Evolutionary conservation across 2,113 vertebrate genomes (phyloP), one percentile per base, ranked within the genome.

Genomic region (Malurus melanocephalus): DNA sequence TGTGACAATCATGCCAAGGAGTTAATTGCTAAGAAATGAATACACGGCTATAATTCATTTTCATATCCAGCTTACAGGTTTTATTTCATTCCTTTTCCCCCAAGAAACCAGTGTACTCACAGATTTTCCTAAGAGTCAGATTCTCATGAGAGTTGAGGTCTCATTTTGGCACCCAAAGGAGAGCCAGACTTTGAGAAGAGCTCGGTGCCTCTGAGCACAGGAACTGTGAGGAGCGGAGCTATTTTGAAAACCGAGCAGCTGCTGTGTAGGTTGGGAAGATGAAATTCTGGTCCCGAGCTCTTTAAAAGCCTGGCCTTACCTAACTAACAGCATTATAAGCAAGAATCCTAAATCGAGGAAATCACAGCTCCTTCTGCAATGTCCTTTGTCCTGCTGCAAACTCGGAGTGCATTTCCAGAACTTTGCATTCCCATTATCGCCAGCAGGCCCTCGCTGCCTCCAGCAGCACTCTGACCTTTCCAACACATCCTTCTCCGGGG

Each of bases 231-330:
- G 73, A 84, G 76, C 4, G 60, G 91, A 94, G 94, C 93, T 95
- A 95, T 96, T 96, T 93, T 96, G 56, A 84, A 92, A 65, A 42
- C 6, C 77, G 52, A 89, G 83, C 93, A 96, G 95, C 88, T 94
- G 93, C 88, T 96, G 93, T 92, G 94, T 95, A 92, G 94, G 95
- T 79, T 92, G 91, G 24, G 80, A 92, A 93, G 60, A 83, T 13
- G 48, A 92, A 93, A 93, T 81, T 75, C 90, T 92, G 62, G 51
- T 87, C 55, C 64, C 4, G 2, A 92, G 89, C 91, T 80, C 93
- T 89, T 91, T 73, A 51, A 84, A 88, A 78, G 69, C 71, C 76
- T 53, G 22, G 48, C 73, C 82, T 38, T 72, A 85, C 35, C 88
- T 60, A 88, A 93, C 69, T 22, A 90, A 71, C 69, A 90, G 68